These are phyloP conservation scores for Diachrysia chrysitis DNA, from an alignment of 2,888 invertebrate species.

Conservation along the genomic window DNA sequence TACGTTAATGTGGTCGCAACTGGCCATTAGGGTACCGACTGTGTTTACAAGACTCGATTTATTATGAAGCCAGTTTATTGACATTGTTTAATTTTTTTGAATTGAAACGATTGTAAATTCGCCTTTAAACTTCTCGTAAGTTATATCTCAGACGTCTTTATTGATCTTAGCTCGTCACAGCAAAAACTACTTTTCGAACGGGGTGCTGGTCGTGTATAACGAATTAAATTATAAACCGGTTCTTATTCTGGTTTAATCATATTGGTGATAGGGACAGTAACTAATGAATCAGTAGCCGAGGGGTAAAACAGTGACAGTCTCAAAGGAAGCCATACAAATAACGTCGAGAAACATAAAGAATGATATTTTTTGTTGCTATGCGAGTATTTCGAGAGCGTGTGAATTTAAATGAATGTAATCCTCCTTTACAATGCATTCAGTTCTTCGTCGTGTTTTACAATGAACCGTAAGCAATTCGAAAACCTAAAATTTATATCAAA, in stretches of 20 bases:
- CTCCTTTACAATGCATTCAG: constrained; percentile 40
- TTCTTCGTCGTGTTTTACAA: constrained; percentile 59
- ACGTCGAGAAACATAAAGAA: constrained; percentile 47
- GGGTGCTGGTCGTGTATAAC: constrained; percentile 65
- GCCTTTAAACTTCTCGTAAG: constrained; percentile 37
- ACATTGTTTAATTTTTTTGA: constrained; percentile 19
- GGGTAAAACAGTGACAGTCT: constrained; percentile 62
- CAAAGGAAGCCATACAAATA: constrained; percentile 57
- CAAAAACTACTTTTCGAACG: constrained; percentile 53
- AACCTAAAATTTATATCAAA: constrained; percentile 72
- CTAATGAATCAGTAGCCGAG: constrained; percentile 68
- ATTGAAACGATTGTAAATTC: constrained; percentile 32
- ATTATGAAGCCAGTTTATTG: constrained; percentile 33
- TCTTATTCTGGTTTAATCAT: constrained; percentile 75
- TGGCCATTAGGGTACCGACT: constrained; percentile 41
- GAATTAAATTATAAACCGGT: constrained; percentile 74
- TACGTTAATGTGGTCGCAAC: constrained; percentile 45
- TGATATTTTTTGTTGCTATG: constrained; percentile 46
- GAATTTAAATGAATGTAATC: constrained; percentile 57
- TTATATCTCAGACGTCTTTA: constrained; percentile 47
- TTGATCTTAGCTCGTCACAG: constrained; percentile 52
- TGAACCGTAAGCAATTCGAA: constrained; percentile 64
- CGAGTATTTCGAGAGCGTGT: constrained; percentile 54
- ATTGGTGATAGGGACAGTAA: constrained; percentile 70
- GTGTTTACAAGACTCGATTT: constrained; percentile 47